Percentiles rank a stretch among this genome's conserved stretches.
These are phyloP conservation scores for Gobio occitaniae DNA, from an alignment of 2,797 vertebrate genomes.

Conservation along the genomic window DNA sequence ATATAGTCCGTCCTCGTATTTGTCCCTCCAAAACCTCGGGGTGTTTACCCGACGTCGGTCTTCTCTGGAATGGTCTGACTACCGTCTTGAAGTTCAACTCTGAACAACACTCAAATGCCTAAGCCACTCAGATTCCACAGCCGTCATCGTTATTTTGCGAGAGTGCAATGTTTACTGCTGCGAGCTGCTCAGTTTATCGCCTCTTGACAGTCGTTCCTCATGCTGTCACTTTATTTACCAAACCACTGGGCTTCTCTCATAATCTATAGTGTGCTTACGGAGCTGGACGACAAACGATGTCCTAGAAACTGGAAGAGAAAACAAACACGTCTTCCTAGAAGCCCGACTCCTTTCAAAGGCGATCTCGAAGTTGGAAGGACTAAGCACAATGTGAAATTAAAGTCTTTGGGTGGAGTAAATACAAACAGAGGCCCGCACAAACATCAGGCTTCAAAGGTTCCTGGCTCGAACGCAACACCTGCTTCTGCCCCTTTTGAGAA, in stretches of 20 bases:
- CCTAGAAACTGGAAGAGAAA: constrained; percentile 54
- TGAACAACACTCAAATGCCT: constrained; percentile 8
- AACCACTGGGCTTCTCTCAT: constrained; percentile 38
- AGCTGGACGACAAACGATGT: constrained; percentile 42
- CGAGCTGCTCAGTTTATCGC: constrained; percentile 69
- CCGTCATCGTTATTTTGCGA: constrained; percentile 22
- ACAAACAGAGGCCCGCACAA: constrained; percentile 49
- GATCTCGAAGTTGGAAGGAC: constrained; percentile 54
- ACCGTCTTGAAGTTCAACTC: constrained; percentile 2
- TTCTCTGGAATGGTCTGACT: constrained; percentile 7
- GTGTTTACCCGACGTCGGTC: constrained; percentile 21
- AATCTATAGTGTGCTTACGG: constrained; percentile 61
- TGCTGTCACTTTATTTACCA: constrained; percentile 51
- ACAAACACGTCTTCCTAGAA: constrained; percentile 54
- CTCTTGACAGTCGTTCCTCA: constrained; percentile 50
- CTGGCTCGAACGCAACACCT: constrained; percentile 50
- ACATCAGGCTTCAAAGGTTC: constrained; percentile 40
- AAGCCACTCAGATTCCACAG: constrained; percentile 36
- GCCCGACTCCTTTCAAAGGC: constrained; percentile 61
- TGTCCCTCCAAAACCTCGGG: constrained; percentile 1
- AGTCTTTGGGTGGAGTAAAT: constrained; percentile 54
- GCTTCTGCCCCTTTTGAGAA: constrained; percentile 42
- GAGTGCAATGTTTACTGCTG: constrained; percentile 70
- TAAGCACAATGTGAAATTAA: constrained; percentile 52
- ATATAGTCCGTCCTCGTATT: background rate